Conservation (phyloP, 2,888 invertebrate species). For the Vannuccia rotundouncinata region DNA sequence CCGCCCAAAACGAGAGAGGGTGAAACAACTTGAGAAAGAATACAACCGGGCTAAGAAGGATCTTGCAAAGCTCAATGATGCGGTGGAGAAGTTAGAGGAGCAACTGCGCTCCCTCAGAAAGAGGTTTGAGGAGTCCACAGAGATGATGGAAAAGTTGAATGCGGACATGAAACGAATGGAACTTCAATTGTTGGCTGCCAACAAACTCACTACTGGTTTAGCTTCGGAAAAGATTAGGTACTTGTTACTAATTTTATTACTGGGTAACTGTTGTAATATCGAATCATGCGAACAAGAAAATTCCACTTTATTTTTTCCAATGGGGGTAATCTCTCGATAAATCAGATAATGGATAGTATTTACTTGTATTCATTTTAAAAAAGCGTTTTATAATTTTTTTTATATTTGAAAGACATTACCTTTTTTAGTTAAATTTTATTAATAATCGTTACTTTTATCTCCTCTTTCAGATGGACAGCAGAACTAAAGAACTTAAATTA, state of each 20-base stretch:
- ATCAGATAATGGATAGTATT: too few species aligned
- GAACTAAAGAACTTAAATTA: slow-evolving; percentile 35
- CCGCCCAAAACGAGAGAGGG: slow-evolving; percentile 40
- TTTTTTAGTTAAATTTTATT: too few species aligned
- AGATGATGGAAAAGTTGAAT: slow-evolving; percentile 37
- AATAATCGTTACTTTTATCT: neutral
- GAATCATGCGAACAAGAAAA: too few species aligned
- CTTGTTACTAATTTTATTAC: neutral
- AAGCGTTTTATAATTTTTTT: too few species aligned
- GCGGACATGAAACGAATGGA: slow-evolving; percentile 32
- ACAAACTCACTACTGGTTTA: slow-evolving; percentile 40
- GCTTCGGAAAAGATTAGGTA: slow-evolving; percentile 40
- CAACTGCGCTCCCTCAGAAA: slow-evolving; percentile 32
- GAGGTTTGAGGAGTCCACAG: slow-evolving; percentile 38
- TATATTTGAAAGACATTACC: too few species aligned
- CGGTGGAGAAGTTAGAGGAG: slow-evolving; percentile 37
- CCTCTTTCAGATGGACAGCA: slow-evolving; percentile 35
- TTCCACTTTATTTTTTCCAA: too few species aligned
- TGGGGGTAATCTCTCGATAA: too few species aligned
- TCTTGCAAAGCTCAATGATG: slow-evolving; percentile 38
- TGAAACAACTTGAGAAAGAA: slow-evolving; percentile 37
- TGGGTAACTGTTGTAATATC: too few species aligned
- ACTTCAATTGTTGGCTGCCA: slow-evolving; percentile 30
- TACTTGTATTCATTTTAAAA: too few species aligned
- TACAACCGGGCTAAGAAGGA: slow-evolving; percentile 38